Evolutionary conservation across 2,888 invertebrate species (phyloP).

Genomic region (Nemapogon koenigi): DNA sequence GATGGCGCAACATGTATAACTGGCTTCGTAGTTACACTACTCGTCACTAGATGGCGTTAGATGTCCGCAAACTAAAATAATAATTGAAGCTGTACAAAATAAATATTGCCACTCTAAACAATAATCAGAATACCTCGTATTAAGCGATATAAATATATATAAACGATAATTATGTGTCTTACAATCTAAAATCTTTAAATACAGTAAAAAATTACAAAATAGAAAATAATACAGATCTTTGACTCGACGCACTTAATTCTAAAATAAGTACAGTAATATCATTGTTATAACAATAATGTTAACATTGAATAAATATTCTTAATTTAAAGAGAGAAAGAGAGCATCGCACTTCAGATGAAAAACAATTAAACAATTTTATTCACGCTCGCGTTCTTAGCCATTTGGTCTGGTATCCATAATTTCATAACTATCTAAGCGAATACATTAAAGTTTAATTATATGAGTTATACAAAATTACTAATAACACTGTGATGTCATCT

Average conservation of each 20-base stretch:
- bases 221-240: constrained; percentile 66
- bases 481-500: constrained; percentile 8
- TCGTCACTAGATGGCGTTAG: constrained; percentile 20
- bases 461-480: background rate
- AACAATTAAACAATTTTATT: constrained; percentile 1
- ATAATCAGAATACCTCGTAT: constrained; percentile 57
- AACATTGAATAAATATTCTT: constrained; percentile 59
- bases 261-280: constrained; percentile 40
- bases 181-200: constrained; percentile 37
- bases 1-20: background rate
- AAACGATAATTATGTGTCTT: constrained; percentile 21
- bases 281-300: constrained; percentile 48
- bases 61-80: background rate
- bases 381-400: too few relatives aligned
- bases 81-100: background rate
- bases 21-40: constrained; percentile 14
- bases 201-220: constrained; percentile 60
- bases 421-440: too few relatives aligned
- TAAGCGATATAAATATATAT: constrained; percentile 53
- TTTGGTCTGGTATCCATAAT: too few relatives aligned
- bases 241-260: constrained; percentile 57
- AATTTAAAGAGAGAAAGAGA: constrained; percentile 44
- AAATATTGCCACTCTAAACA: background rate
- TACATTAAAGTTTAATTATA: too few relatives aligned
- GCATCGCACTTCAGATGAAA: constrained; percentile 23